Base-by-base conservation (phyloP, 2,888 invertebrate genomes). In the Mesoligia furuncula region DNA sequence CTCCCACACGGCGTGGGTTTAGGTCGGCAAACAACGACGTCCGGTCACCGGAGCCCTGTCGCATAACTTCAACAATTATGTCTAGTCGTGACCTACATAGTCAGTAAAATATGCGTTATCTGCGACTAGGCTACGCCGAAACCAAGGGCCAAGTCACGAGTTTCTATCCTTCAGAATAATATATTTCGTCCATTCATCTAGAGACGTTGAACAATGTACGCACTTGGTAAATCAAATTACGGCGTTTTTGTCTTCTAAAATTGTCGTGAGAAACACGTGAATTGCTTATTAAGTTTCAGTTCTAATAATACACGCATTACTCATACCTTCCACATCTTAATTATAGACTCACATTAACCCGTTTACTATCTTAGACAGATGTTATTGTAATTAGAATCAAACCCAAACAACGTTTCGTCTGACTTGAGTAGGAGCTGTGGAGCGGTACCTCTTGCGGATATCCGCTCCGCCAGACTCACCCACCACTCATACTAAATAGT, bases 11-110 rank as follows among this genome's bases (percentile, higher is more conserved):
- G 93, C 93, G 95, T 95, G 94, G 95, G 96, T 86, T 92, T 92
- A 91, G 91, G 91, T 92, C 92, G 92, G 92, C 91, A 95, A 96
- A 96, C 94, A 95, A 91, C 93, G 88, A 93, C 95, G 94, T 96
- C 96, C 96, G 95, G 95, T 93, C 91, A 92, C 89, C 91, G 91
- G 86, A 89, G 92, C 91, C 90, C 91, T 90, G 89, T 81, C 89
- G 88, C 90, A 90, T 90, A 91, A 88, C 90, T 91, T 91, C 85
- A 86, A 88, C 89, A 82, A 89, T 90, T 91, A 91, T 84, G 88
- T 88, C 85, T 90, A 87, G 88, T 84, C 87, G 86, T 91, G 93
- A 90, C 92, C 92, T 85, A 91, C 90, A 90, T 90, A 78, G 20
- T 42, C 75, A 48, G 64, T 82, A 80, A 81, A 72, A 85, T 86